Percentiles rank a stretch among this genome's conserved stretches.
Conservation (phyloP, 2,113 vertebrate species). For the Tetrao urogallus region DNA sequence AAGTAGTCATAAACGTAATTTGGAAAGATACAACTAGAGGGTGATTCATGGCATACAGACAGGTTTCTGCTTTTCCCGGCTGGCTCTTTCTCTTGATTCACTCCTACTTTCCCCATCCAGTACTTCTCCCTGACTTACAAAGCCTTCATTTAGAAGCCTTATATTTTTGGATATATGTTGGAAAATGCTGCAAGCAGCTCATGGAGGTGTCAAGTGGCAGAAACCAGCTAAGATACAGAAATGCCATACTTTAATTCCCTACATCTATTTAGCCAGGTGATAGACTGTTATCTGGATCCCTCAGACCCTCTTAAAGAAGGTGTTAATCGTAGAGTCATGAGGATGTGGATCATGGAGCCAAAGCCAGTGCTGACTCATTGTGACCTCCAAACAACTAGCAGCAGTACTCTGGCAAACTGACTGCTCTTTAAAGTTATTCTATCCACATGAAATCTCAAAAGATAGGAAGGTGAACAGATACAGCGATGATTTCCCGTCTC, state of each 20-base stretch:
- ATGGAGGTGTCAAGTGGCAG: background rate
- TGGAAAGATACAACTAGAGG: background rate
- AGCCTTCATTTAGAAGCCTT: background rate
- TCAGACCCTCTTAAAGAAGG: background rate
- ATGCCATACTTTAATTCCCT: background rate
- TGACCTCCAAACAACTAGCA: background rate
- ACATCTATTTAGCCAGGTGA: background rate
- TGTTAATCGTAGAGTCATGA: background rate
- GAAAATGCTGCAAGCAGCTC: background rate
- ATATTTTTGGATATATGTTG: background rate
- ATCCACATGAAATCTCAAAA: background rate
- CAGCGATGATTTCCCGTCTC: background rate
- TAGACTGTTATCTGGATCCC: background rate
- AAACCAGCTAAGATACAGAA: background rate
- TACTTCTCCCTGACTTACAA: background rate
- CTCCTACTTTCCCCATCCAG: background rate
- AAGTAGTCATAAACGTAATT: slow-evolving; percentile 29
- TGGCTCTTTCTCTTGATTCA: background rate
- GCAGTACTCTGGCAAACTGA: background rate
- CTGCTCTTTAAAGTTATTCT: slow-evolving; percentile 1
- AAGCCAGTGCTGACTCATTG: background rate
- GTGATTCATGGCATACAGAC: background rate
- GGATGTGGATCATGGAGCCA: background rate
- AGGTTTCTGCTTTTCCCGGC: background rate
- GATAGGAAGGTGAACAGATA: background rate